A percentile compares a stretch with the other conserved stretches of the same genome.
These are phyloP conservation scores for Ceratosolen solmsi DNA, from an alignment of 1,140 invertebrate genomes.

Conservation along the genomic window DNA sequence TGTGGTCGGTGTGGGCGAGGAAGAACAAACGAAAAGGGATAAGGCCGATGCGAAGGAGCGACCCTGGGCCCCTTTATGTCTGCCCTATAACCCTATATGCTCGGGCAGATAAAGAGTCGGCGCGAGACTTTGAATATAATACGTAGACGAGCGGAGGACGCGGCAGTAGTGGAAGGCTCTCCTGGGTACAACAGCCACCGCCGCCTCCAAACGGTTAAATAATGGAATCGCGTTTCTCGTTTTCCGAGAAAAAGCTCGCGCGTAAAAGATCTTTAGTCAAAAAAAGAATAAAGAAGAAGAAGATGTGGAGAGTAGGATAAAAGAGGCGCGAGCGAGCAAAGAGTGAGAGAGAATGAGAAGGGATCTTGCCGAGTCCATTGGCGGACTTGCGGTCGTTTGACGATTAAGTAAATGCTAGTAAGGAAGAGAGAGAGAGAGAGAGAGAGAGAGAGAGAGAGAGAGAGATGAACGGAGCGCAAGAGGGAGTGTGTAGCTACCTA, in stretches of 20 bases:
- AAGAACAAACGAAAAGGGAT: background rate
- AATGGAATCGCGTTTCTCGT: conserved; percentile 51
- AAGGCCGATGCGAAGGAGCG: background rate
- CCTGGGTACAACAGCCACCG: background rate
- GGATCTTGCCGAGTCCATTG: conserved; percentile 40
- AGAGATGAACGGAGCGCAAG: background rate
- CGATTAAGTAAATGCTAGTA: conserved; percentile 51
- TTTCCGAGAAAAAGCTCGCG: conserved; percentile 47
- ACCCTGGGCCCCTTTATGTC: background rate
- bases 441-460: conserved; percentile 27
- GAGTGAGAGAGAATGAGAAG: conserved; percentile 17
- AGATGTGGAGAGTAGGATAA: conserved; percentile 11
- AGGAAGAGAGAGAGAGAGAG: conserved; percentile 28
- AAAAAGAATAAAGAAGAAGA: conserved; percentile 8
- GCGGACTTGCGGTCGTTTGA: conserved; percentile 42
- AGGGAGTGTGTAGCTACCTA: conserved; percentile 64
- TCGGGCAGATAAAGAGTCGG: background rate
- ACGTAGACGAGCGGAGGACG: background rate
- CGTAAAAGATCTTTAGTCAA: conserved; percentile 14
- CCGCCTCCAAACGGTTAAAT: conserved; percentile 29
- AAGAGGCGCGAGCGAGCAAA: background rate
- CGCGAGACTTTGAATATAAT: conserved; percentile 27
- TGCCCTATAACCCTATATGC: conserved; percentile 1
- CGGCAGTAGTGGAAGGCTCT: too few relatives aligned
- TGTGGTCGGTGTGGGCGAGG: background rate